These are phyloP conservation scores for Todiramphus saurophagus DNA, from an alignment of 2,113 vertebrate genomes.

Conservation along the genomic window DNA sequence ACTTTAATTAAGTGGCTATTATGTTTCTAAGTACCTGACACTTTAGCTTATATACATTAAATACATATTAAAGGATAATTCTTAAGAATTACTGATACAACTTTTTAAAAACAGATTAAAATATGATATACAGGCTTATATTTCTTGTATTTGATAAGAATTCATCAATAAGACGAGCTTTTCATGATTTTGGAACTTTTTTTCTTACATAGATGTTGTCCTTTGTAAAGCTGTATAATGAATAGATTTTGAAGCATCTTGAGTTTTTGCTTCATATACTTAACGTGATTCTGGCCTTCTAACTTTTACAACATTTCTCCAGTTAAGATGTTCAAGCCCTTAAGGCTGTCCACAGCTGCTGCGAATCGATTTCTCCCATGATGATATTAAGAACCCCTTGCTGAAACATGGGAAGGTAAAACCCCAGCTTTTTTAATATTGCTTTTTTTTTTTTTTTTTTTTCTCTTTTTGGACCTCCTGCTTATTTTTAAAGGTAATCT, in stretches of 20 bases:
- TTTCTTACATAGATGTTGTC: neutral
- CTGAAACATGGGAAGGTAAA: conserved; percentile 26
- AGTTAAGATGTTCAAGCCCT: conserved; percentile 65
- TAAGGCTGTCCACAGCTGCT: conserved; percentile 52
- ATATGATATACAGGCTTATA: neutral
- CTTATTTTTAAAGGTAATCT: neutral
- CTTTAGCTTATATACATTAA: neutral
- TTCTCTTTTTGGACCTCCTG: neutral
- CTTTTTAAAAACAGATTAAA: neutral
- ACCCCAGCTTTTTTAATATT: neutral
- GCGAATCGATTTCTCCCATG: conserved; percentile 59
- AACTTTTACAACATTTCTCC: conserved; percentile 62
- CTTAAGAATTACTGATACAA: neutral
- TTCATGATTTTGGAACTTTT: neutral
- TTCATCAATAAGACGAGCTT: neutral
- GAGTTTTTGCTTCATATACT: conserved; percentile 40
- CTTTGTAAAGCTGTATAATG: neutral
- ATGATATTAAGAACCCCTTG: conserved; percentile 39
- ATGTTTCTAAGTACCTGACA: neutral
- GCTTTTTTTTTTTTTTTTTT: neutral
- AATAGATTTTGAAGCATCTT: conserved; percentile 33
- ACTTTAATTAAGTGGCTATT: conserved; percentile 11
- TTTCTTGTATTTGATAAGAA: neutral
- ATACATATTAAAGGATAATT: neutral
- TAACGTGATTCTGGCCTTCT: conserved; percentile 67